A percentile compares a stretch with the other conserved stretches of the same genome.
Conservation (phyloP, 2,888 invertebrate species). For the Koerneria pararmatus region DNA sequence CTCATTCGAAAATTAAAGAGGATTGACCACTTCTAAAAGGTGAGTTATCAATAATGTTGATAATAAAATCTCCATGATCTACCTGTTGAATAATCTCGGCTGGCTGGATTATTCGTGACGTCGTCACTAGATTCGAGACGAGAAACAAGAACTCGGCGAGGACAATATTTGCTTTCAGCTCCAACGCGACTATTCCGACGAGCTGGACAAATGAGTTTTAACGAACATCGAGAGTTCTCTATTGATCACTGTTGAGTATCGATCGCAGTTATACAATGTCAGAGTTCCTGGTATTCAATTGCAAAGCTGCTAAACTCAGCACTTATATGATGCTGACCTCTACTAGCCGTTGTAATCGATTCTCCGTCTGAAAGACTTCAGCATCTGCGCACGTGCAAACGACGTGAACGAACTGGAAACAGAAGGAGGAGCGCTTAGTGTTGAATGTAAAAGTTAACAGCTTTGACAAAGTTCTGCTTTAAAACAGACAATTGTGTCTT, state of each 20-base stretch:
- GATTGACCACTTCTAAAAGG: too few species aligned
- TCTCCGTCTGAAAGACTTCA: conserved; percentile 34
- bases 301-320: too few species aligned
- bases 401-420: conserved; percentile 47
- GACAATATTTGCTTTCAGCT: background rate
- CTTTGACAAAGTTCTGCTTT: too few species aligned
- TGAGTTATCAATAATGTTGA: too few species aligned
- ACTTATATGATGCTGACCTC: too few species aligned
- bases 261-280: too few species aligned
- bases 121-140: conserved; percentile 19
- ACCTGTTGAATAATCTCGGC: conserved; percentile 20
- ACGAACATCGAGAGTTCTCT: conserved; percentile 11
- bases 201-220: conserved; percentile 4
- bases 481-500: too few species aligned
- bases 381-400: conserved; percentile 51
- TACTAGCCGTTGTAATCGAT: conserved; percentile 33
- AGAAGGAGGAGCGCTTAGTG: too few species aligned
- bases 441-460: too few species aligned
- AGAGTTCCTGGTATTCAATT: too few species aligned
- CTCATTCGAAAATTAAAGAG: too few species aligned
- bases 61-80: background rate
- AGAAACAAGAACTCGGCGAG: conserved; percentile 17
- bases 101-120: conserved; percentile 14
- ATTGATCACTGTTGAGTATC: too few species aligned
- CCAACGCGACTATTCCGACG: conserved; percentile 16